Conservation (phyloP, 2,888 invertebrate species). For the Tipula confusa region DNA sequence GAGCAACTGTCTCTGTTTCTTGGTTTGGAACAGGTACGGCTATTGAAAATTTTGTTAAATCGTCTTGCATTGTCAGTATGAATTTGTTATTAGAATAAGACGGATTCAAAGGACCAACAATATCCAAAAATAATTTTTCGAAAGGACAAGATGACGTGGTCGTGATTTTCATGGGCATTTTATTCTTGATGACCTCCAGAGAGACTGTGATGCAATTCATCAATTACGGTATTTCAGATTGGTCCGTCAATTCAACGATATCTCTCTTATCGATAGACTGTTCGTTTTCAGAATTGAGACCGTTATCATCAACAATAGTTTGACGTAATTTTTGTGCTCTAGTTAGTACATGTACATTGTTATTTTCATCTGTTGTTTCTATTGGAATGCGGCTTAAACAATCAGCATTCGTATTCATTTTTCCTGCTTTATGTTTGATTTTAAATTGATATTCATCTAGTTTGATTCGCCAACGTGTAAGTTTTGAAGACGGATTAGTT, state of each 20-base stretch:
- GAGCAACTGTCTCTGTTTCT: background rate
- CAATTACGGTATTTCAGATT: no score
- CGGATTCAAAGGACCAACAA: background rate
- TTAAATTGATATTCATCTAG: background rate
- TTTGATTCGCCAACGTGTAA: background rate
- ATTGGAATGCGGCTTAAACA: no score
- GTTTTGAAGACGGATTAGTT: no score
- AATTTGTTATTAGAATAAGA: background rate
- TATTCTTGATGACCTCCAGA: background rate
- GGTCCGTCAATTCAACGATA: no score
- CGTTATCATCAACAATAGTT: background rate
- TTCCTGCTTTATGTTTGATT: background rate
- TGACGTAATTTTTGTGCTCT: background rate
- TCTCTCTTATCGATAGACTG: no score
- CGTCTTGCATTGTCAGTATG: background rate
- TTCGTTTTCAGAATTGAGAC: background rate
- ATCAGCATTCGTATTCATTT: background rate
- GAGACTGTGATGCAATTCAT: no score
- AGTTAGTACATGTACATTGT: background rate
- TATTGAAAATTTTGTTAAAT: background rate
- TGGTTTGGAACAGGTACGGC: background rate
- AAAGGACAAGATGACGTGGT: background rate
- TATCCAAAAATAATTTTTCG: background rate
- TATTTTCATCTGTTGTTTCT: no score
- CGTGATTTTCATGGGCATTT: no score